These are phyloP conservation scores for Bombus sylvicola DNA, from an alignment of 1,140 invertebrate genomes.

Conservation along the genomic window DNA sequence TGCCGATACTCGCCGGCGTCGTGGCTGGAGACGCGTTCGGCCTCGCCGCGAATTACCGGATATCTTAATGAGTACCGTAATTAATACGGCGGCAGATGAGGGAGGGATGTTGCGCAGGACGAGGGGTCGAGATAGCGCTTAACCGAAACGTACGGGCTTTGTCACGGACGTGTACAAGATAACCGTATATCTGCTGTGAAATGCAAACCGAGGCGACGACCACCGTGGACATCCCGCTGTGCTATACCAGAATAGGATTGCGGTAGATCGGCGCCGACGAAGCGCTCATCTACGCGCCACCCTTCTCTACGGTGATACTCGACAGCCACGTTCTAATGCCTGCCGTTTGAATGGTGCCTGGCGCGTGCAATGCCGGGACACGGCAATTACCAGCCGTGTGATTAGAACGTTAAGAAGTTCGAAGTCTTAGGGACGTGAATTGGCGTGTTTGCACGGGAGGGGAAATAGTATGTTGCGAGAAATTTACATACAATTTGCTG, in stretches of 20 bases:
- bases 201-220: slow-evolving; percentile 75
- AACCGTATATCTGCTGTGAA: slow-evolving; percentile 78
- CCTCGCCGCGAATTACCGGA: slow-evolving; percentile 74
- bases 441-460: background rate
- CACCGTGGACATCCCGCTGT: slow-evolving; percentile 58
- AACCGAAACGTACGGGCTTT: slow-evolving; percentile 77
- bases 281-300: slow-evolving; percentile 6
- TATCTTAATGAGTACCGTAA: slow-evolving; percentile 83
- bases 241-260: slow-evolving; percentile 63
- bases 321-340: slow-evolving; percentile 20
- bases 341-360: slow-evolving; percentile 12
- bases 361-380: slow-evolving; percentile 4
- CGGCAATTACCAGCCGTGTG: slow-evolving; percentile 41
- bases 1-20: background rate
- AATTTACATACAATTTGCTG: background rate
- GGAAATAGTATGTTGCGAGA: background rate
- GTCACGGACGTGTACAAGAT: slow-evolving; percentile 77
- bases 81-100: slow-evolving; percentile 82
- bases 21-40: slow-evolving; percentile 48
- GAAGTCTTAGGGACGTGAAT: background rate
- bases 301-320: slow-evolving; percentile 30
- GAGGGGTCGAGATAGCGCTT: slow-evolving; percentile 70
- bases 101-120: background rate
- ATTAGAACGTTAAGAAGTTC: slow-evolving; percentile 50
- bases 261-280: slow-evolving; percentile 61